phyloP scores from a whole-genome alignment of 2,113 vertebrate species.

The Paedocypris sp. region DNA sequence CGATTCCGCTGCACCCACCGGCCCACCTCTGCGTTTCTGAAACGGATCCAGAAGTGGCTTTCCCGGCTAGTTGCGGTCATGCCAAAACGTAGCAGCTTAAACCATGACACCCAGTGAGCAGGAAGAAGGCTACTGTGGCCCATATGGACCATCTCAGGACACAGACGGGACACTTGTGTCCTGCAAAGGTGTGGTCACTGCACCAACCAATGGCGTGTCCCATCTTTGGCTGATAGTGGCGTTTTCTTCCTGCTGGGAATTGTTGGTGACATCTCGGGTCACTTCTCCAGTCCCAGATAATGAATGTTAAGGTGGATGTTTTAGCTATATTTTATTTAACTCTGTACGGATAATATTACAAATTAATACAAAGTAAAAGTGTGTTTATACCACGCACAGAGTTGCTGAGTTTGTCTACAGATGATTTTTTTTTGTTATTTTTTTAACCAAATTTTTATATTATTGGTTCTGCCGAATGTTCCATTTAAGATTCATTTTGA shows the following conservation, averaged over 20 bases:
- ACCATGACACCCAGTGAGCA: constrained; percentile 50
- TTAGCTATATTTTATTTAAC: too few species aligned
- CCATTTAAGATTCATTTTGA: too few species aligned
- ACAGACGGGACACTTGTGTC: constrained; percentile 18
- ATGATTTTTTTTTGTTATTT: too few species aligned
- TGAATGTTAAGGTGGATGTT: too few species aligned
- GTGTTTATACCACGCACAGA: too few species aligned
- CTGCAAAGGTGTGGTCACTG: constrained; percentile 25
- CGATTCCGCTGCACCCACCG: background rate
- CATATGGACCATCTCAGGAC: constrained; percentile 55
- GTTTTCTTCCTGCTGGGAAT: constrained; percentile 48
- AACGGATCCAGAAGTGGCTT: constrained; percentile 33
- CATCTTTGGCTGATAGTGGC: constrained; percentile 10
- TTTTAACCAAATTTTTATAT: too few species aligned
- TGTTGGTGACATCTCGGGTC: constrained; percentile 45
- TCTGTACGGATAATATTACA: too few species aligned
- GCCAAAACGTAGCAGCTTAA: constrained; percentile 44
- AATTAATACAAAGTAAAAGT: too few species aligned
- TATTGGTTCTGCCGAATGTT: too few species aligned
- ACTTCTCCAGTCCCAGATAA: background rate
- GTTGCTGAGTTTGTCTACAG: too few species aligned
- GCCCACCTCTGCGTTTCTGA: background rate
- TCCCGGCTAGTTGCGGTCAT: constrained; percentile 31
- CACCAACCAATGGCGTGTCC: constrained; percentile 26
- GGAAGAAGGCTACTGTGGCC: constrained; percentile 57